Conservation (phyloP, 2,113 vertebrate genomes). For the Oreochromis spilurus region DNA sequence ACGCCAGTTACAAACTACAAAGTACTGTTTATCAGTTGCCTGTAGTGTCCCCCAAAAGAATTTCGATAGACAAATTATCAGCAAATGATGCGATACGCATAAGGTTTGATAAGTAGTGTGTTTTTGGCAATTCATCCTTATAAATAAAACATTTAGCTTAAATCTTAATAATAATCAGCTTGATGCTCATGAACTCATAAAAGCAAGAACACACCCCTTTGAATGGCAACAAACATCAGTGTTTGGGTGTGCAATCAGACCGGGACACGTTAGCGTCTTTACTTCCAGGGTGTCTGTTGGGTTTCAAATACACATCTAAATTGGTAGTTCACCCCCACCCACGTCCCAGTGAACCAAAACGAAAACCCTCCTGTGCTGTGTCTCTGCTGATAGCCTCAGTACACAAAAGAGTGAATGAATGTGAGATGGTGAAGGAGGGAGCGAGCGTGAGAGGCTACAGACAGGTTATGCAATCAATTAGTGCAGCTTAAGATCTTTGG, state of each 20-base stretch:
- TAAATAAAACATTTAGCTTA: not conserved
- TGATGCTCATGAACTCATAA: not conserved
- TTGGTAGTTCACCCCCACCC: not conserved
- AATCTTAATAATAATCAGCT: not conserved
- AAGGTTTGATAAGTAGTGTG: not conserved
- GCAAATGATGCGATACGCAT: not conserved
- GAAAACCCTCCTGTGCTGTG: slow-evolving; percentile 31
- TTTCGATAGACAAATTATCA: not conserved
- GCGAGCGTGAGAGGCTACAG: not conserved
- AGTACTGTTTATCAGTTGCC: not conserved
- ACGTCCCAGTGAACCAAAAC: slow-evolving; percentile 19
- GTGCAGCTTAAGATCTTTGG: slow-evolving; percentile 62
- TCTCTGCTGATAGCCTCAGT: slow-evolving; percentile 41
- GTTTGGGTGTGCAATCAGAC: not conserved
- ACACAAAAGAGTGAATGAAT: slow-evolving; percentile 48
- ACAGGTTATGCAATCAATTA: slow-evolving; percentile 58
- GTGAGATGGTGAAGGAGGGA: not conserved
- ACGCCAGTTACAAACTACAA: not conserved
- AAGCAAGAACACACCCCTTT: not conserved
- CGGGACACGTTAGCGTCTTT: not conserved
- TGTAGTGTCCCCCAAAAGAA: not conserved
- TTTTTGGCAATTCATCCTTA: not conserved
- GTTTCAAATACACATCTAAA: slow-evolving; percentile 30
- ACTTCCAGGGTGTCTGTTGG: not conserved
- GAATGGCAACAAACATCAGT: not conserved